phyloP scores from a whole-genome alignment of 2,888 invertebrate genomes.

The Phania funesta region DNA sequence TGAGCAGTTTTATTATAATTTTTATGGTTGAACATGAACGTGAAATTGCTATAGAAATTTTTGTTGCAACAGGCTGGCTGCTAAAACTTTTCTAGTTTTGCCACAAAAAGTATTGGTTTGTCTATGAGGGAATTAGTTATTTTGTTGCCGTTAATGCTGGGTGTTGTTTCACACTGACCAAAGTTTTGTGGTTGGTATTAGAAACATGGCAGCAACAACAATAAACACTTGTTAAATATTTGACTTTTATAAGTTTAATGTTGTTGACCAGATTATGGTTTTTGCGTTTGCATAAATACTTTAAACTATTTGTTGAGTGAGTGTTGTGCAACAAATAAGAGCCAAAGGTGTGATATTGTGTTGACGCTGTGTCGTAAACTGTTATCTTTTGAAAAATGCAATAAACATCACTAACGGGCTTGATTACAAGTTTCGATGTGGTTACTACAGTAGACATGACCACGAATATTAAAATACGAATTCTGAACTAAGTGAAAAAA shows the following conservation, averaged over 20 bases:
- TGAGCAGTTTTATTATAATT: constrained; percentile 19
- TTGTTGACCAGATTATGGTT: constrained; percentile 37
- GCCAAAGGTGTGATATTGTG: neutral
- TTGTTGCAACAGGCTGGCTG: constrained; percentile 43
- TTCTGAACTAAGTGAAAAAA: too few relatives aligned
- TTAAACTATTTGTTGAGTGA: constrained; percentile 33
- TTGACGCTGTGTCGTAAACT: neutral
- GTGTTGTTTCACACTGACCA: constrained; percentile 48
- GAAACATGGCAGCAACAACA: constrained; percentile 28
- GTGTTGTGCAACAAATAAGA: neutral
- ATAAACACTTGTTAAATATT: constrained; percentile 1
- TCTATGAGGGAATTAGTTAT: constrained; percentile 2
- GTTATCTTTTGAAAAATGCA: too few relatives aligned
- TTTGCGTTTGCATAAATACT: constrained; percentile 15
- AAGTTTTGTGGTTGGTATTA: constrained; percentile 59
- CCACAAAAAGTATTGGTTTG: constrained; percentile 4
- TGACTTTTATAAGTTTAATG: constrained; percentile 15
- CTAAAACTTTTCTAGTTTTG: constrained; percentile 12
- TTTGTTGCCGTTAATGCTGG: constrained; percentile 26
- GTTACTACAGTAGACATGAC: too few relatives aligned
- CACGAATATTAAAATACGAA: too few relatives aligned
- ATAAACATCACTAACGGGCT: too few relatives aligned
- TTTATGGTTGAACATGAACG: neutral
- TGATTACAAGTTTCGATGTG: too few relatives aligned
- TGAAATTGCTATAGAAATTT: constrained; percentile 2